Conservation (phyloP, 2,888 invertebrate genomes). For the Ethmia dodecea region DNA sequence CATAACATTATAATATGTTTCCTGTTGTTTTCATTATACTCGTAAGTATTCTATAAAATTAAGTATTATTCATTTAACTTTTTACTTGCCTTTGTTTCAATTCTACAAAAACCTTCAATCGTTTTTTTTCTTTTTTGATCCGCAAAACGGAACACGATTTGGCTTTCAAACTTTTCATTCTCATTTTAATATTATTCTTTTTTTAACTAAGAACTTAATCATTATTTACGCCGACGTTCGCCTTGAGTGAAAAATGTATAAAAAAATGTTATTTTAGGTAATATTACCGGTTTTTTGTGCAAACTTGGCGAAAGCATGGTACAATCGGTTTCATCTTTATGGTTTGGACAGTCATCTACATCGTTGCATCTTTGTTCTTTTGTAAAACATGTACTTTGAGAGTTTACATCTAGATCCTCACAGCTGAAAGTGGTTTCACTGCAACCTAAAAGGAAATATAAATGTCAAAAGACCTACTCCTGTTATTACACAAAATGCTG, state of each 20-base stretch:
- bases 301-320: constrained; percentile 80
- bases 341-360: constrained; percentile 82
- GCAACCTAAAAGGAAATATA: constrained; percentile 76
- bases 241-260: neutral
- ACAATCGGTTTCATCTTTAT: constrained; percentile 88
- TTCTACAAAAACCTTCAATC: too few species aligned
- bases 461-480: too few species aligned
- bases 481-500: too few species aligned
- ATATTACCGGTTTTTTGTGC: constrained; percentile 61
- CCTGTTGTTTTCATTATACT: too few species aligned
- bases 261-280: neutral
- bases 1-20: too few species aligned
- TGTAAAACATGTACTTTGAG: constrained; percentile 80
- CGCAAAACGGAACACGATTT: constrained; percentile 17
- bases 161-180: constrained; percentile 26
- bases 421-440: constrained; percentile 81
- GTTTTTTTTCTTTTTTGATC: neutral
- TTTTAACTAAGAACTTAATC: too few species aligned
- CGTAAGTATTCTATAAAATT: too few species aligned
- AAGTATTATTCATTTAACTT: too few species aligned
- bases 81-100: too few species aligned
- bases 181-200: constrained; percentile 14
- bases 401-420: constrained; percentile 76
- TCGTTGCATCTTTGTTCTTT: constrained; percentile 85
- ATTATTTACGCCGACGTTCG: too few species aligned